These are phyloP conservation scores for Lepidurus packardi DNA, from an alignment of 1,140 invertebrate genomes.

Conservation along the genomic window DNA sequence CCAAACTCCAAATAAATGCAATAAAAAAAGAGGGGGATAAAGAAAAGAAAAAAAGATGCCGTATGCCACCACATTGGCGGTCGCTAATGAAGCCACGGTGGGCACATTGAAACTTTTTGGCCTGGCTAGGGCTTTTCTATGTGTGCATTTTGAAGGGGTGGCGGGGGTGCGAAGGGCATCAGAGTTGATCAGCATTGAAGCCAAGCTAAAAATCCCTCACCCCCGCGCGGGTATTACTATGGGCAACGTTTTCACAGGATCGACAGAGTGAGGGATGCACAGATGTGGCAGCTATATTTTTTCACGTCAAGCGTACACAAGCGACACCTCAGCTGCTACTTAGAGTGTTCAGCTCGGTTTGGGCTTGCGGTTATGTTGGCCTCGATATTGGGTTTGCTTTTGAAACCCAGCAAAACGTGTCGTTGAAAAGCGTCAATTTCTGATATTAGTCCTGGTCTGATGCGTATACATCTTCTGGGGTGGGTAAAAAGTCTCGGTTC, in stretches of 20 bases:
- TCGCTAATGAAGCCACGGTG: not conserved
- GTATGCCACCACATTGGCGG: not conserved
- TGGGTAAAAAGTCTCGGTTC: not conserved
- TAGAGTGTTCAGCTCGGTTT: not conserved
- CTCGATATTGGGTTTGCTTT: not conserved
- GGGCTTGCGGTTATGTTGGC: not conserved
- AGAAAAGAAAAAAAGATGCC: no score
- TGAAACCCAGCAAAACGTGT: not conserved
- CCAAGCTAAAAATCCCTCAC: slow-evolving; percentile 14
- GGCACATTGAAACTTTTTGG: not conserved
- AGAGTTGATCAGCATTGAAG: slow-evolving; percentile 9
- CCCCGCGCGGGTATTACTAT: not conserved
- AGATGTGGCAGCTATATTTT: slow-evolving; percentile 9
- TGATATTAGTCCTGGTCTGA: slow-evolving; percentile 13
- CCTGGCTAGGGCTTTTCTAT: not conserved
- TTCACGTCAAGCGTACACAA: slow-evolving; percentile 3
- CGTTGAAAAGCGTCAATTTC: slow-evolving; percentile 17
- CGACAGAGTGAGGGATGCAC: slow-evolving; percentile 5
- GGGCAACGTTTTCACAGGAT: not conserved
- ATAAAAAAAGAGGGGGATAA: no score
- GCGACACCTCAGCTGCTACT: slow-evolving; percentile 16
- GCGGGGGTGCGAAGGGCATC: not conserved
- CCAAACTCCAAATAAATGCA: no score
- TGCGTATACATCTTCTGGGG: not conserved
- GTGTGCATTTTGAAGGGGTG: not conserved